Evolutionary conservation across 2,797 vertebrate genomes (phyloP).

Genomic region (Gobionotothen gibberifrons): DNA sequence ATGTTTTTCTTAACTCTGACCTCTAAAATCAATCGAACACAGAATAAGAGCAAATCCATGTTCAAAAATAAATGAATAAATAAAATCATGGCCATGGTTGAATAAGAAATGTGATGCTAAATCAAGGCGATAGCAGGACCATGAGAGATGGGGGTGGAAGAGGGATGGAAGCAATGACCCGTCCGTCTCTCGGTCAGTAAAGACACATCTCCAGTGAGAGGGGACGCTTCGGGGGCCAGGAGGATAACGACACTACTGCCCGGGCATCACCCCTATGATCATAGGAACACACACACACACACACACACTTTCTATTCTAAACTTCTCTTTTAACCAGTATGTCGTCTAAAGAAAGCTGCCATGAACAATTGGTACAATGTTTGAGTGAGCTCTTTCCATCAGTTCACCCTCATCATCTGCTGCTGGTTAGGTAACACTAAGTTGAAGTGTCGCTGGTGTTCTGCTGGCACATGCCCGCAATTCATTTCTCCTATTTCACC

Average conservation of each 20-base stretch:
- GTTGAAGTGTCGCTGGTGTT: slow-evolving; percentile 5
- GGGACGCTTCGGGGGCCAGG: slow-evolving; percentile 44
- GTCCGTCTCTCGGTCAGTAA: slow-evolving; percentile 47
- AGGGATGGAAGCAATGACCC: slow-evolving; percentile 47
- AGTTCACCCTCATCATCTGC: slow-evolving; percentile 22
- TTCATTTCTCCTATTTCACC: slow-evolving; percentile 22
- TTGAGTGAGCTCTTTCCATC: slow-evolving; percentile 27
- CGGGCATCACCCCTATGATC: slow-evolving; percentile 24
- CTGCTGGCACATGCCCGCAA: slow-evolving; percentile 6
- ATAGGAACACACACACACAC: slow-evolving; percentile 34
- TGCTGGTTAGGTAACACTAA: slow-evolving; percentile 26
- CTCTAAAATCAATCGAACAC: background rate
- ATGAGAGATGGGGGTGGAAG: slow-evolving; percentile 31
- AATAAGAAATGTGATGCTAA: slow-evolving; percentile 57
- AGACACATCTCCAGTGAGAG: slow-evolving; percentile 53
- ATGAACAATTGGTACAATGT: slow-evolving; percentile 10
- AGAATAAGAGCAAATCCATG: background rate
- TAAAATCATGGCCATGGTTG: slow-evolving; percentile 31
- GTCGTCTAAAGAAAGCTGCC: slow-evolving; percentile 32
- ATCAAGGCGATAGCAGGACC: slow-evolving; percentile 46
- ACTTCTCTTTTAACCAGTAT: slow-evolving; percentile 3
- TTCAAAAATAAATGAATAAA: slow-evolving; percentile 20
- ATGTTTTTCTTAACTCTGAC: background rate
- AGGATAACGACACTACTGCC: slow-evolving; percentile 62
- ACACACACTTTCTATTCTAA: slow-evolving; percentile 9